A percentile compares a stretch with the other conserved stretches of the same genome.
phyloP scores from a whole-genome alignment of 2,797 vertebrate genomes.

The Pangasius sanitwongsei region DNA sequence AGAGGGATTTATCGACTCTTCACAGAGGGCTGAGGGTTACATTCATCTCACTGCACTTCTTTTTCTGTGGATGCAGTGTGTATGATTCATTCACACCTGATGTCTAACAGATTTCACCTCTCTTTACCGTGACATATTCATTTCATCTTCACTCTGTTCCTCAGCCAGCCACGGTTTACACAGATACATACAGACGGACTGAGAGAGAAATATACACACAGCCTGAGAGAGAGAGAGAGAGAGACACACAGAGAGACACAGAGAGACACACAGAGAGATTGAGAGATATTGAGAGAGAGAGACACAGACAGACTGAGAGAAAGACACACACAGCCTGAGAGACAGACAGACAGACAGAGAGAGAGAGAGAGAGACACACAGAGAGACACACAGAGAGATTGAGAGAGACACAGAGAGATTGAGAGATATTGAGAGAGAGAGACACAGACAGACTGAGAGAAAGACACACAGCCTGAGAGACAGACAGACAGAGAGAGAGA shows the following conservation, averaged over 20 bases:
- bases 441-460: not conserved
- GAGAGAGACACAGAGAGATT: fast-evolving
- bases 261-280: not conserved
- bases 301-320: no score
- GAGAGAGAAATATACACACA: not conserved
- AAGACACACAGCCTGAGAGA: not conserved
- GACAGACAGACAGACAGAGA: not conserved
- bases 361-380: not conserved
- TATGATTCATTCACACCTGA: conserved; percentile 10
- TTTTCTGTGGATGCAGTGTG: not conserved
- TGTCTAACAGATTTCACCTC: not conserved
- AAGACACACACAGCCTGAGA: not conserved
- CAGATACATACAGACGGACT: not conserved
- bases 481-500: no score
- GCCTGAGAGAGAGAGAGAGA: not conserved
- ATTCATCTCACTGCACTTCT: conserved; percentile 8
- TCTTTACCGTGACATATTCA: conserved; percentile 13
- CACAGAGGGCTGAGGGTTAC: not conserved
- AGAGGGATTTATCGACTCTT: not conserved
- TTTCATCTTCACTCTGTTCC: not conserved
- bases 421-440: not conserved
- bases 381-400: not conserved
- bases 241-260: not conserved
- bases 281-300: not conserved
- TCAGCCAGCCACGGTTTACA: not conserved